Percentiles rank a stretch among this genome's conserved stretches.
phyloP scores from a whole-genome alignment of 92 coral and sea anemone genomes.

The Chrysogorgia sp. region DNA sequence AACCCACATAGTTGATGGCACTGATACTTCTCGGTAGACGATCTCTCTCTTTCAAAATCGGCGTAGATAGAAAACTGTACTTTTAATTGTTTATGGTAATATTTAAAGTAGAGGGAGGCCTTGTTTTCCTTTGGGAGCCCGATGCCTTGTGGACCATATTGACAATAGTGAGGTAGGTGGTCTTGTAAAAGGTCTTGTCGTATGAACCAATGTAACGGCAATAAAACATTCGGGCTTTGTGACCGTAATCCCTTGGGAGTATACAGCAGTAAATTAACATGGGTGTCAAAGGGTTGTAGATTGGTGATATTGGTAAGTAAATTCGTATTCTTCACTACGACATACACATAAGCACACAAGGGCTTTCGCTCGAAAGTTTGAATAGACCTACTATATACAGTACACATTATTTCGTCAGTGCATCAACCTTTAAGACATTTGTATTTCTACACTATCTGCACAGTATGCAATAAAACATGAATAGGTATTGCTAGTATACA shows the following conservation, averaged over 20 bases:
- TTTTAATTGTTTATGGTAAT: constrained; percentile 16
- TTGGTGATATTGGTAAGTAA: too few relatives aligned
- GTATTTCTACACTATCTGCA: too few relatives aligned
- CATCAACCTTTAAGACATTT: too few relatives aligned
- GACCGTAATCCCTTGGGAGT: too few relatives aligned
- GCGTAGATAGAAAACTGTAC: not conserved
- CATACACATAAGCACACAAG: too few relatives aligned
- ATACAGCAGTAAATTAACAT: constrained; percentile 24
- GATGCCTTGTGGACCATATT: constrained; percentile 35
- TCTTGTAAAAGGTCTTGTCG: constrained; percentile 21
- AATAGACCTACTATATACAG: too few relatives aligned
- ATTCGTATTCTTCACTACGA: too few relatives aligned
- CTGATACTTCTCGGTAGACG: constrained; percentile 40
- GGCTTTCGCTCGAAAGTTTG: too few relatives aligned
- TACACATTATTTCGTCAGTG: too few relatives aligned
- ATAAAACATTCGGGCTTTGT: too few relatives aligned
- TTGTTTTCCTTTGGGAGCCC: constrained; percentile 30
- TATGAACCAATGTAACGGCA: constrained; percentile 30
- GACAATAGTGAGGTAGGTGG: constrained; percentile 33
- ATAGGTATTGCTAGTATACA: too few relatives aligned
- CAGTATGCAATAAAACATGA: too few relatives aligned
- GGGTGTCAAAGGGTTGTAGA: constrained; percentile 16
- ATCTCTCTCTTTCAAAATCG: not conserved
- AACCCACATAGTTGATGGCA: constrained; percentile 37
- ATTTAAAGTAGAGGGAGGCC: constrained; percentile 1